A percentile compares a stretch with the other conserved stretches of the same genome.
phyloP scores from a whole-genome alignment of 1,140 invertebrate genomes.

The Bombyx mori region ASM3026992v2 NC_085121.1:15518501-15519000 shows the following conservation, averaged over 20 bases:
- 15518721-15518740: slow-evolving; percentile 30
- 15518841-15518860: no score
- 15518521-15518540: no score
- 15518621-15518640: no score
- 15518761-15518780: slow-evolving; percentile 16
- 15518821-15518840: no score
- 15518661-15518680: no score
- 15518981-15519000: slow-evolving; percentile 55
- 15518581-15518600: no score
- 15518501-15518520: no score
- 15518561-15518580: no score
- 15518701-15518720: slow-evolving; percentile 32
- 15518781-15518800: slow-evolving; percentile 2
- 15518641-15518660: no score
- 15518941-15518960: slow-evolving; percentile 20
- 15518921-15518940: slow-evolving; percentile 29
- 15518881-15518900: slow-evolving; percentile 51
- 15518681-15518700: slow-evolving; percentile 22
- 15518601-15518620: no score
- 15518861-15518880: slow-evolving; percentile 11
- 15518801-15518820: slow-evolving; percentile 19
- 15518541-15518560: no score
- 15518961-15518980: slow-evolving; percentile 49
- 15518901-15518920: slow-evolving; percentile 55
- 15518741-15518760: slow-evolving; percentile 43